Evolutionary conservation across 53 echinoderm and acorn worm species (phyloP), one percentile per base, ranked within the genome.

Genomic region (Echinometra lucunter): DNA sequence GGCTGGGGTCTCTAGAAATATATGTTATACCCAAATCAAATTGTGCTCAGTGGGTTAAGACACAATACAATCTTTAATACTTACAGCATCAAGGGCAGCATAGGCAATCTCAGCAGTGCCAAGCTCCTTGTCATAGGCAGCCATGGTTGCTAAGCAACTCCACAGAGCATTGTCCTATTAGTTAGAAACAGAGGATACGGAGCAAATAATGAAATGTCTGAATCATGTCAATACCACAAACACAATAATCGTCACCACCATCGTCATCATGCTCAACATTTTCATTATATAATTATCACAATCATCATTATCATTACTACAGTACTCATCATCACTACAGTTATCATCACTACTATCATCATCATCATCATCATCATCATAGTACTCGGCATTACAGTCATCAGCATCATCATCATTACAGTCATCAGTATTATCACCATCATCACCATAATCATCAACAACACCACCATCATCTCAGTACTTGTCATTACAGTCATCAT

Each of bases 21-120:
- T n/a, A n/a, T n/a, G n/a, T n/a, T n/a, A n/a, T n/a, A n/a, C n/a
- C n/a, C n/a, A n/a, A n/a, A n/a, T n/a, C n/a, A n/a, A n/a, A n/a
- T n/a, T n/a, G n/a, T n/a, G n/a, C n/a, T n/a, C n/a, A n/a, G n/a
- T n/a, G n/a, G n/a, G n/a, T n/a, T n/a, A n/a, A n/a, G n/a, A n/a
- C n/a, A n/a, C n/a, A n/a, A n/a, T n/a, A n/a, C n/a, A n/a, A n/a
- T 63, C 63, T 69, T 69, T 78, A 19, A 40, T 16, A 96, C 99
- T 97, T 70, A 99, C 99, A 90, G 97, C 98, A 92, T 99, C 97
- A 28, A 99, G 96, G 11, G 99, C 99, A 92, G 99, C 99, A 96
- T 99, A 99, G 2, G 99, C 99, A 45, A 98, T 98, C 78, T 99
- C 99, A 17, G 98, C 98, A 6, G 99, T 99, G 88, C 95, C 95